Evolutionary conservation across 2,888 invertebrate genomes (phyloP).

Genomic region (Aphodius granarius): DNA sequence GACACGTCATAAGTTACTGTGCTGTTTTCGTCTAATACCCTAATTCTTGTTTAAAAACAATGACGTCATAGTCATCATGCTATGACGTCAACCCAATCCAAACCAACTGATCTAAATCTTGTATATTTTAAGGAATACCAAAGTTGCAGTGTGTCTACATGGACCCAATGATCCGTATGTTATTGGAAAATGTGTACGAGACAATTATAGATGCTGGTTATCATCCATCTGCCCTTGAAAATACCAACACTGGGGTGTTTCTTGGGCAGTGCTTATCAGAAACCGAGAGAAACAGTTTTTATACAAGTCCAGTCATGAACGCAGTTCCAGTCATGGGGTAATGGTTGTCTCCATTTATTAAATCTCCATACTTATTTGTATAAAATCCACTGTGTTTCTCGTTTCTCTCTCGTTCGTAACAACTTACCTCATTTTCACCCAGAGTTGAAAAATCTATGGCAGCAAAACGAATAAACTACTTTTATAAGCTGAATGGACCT

Average conservation of each 20-base stretch:
- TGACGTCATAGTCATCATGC: no score
- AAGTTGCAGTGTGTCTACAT: slow-evolving; percentile 65
- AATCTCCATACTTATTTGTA: no score
- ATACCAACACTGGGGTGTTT: slow-evolving; percentile 76
- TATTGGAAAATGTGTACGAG: slow-evolving; percentile 63
- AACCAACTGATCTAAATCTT: no score
- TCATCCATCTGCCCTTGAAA: slow-evolving; percentile 70
- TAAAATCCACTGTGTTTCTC: no score
- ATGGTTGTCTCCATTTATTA: no score
- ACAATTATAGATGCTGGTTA: slow-evolving; percentile 62
- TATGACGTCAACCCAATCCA: no score
- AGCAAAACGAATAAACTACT: slow-evolving; percentile 87
- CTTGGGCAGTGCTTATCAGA: slow-evolving; percentile 77
- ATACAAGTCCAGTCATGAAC: slow-evolving; percentile 36
- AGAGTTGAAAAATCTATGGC: slow-evolving; percentile 80
- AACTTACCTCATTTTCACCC: neutral
- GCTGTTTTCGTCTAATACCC: no score
- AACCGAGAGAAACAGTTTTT: slow-evolving; percentile 65
- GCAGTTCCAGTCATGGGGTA: slow-evolving; percentile 60
- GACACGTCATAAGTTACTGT: no score
- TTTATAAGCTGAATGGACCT: slow-evolving; percentile 85
- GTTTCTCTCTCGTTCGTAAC: no score
- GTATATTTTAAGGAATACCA: slow-evolving; percentile 57
- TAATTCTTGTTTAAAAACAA: no score
- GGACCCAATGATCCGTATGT: slow-evolving; percentile 60